Percentiles rank a stretch among this genome's conserved stretches.
Evolutionary conservation across 2,797 vertebrate genomes (phyloP).

Genomic region (Petrocephalus schoutedeni): DNA sequence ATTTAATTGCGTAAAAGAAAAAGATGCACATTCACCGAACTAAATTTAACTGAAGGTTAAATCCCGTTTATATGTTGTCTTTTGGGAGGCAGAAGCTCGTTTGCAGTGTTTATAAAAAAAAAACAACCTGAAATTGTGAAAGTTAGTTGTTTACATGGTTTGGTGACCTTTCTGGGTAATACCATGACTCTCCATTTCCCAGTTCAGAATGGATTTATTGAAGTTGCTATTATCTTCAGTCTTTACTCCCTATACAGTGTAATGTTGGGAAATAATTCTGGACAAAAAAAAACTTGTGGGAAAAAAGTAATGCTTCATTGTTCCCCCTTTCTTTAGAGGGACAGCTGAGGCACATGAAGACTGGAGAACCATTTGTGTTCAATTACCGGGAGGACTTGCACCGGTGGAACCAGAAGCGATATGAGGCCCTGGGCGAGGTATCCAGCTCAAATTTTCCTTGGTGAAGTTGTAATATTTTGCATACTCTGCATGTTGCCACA

Average conservation of each 20-base stretch:
- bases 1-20: constrained; percentile 44
- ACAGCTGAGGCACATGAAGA: constrained; percentile 84
- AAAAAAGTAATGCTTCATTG: neutral
- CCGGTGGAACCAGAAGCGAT: constrained; percentile 97
- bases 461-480: neutral
- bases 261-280: neutral
- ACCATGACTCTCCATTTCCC: neutral
- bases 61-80: constrained; percentile 29
- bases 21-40: constrained; percentile 15
- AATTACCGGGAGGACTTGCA: constrained; percentile 93
- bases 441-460: neutral
- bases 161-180: neutral
- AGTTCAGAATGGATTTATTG: constrained; percentile 6
- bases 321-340: constrained; percentile 56
- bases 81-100: constrained; percentile 26
- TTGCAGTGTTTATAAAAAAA: neutral
- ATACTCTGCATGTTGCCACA: neutral
- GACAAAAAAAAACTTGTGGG: neutral
- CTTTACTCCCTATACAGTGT: neutral
- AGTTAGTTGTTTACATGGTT: neutral
- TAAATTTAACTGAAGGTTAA: constrained; percentile 33
- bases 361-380: constrained; percentile 88
- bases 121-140: neutral
- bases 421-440: constrained; percentile 98
- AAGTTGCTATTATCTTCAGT: neutral